phyloP scores from a whole-genome alignment of 2,113 vertebrate genomes.

The Chaetura pelagica region DNA sequence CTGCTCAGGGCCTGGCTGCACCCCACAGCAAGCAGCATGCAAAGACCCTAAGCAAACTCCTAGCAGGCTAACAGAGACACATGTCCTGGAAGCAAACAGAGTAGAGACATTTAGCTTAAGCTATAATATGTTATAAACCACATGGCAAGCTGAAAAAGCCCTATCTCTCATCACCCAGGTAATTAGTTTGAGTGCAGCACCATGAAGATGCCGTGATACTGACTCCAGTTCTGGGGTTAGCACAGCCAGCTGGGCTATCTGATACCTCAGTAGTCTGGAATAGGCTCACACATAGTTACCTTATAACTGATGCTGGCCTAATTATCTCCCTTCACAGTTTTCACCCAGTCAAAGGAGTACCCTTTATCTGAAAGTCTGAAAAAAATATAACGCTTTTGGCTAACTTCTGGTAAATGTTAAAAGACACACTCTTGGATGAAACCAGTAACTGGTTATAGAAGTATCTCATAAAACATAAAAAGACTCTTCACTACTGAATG shows the following conservation, averaged over 20 bases:
- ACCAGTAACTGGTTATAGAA: neutral
- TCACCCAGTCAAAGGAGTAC: neutral
- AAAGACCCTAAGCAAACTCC: neutral
- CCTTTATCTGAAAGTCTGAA: neutral
- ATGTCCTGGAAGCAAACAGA: neutral
- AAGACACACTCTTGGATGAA: neutral
- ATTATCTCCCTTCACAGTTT: neutral
- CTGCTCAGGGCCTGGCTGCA: neutral
- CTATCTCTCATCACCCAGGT: neutral
- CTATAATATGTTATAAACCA: neutral
- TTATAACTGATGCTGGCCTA: neutral
- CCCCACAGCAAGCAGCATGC: accelerated
- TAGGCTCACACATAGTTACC: neutral
- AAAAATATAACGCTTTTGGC: neutral
- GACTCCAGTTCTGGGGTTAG: neutral
- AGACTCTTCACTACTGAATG: neutral
- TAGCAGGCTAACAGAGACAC: neutral
- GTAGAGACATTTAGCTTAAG: neutral
- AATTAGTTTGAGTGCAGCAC: conserved; percentile 20
- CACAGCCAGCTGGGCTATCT: neutral
- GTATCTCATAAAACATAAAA: neutral
- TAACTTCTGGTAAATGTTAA: neutral
- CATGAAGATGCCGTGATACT: neutral
- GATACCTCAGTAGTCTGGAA: neutral
- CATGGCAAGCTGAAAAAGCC: neutral